Percentiles rank a stretch among this genome's conserved stretches.
Conservation (phyloP, 2,888 invertebrate genomes). For the Hoplodrina ambigua region DNA sequence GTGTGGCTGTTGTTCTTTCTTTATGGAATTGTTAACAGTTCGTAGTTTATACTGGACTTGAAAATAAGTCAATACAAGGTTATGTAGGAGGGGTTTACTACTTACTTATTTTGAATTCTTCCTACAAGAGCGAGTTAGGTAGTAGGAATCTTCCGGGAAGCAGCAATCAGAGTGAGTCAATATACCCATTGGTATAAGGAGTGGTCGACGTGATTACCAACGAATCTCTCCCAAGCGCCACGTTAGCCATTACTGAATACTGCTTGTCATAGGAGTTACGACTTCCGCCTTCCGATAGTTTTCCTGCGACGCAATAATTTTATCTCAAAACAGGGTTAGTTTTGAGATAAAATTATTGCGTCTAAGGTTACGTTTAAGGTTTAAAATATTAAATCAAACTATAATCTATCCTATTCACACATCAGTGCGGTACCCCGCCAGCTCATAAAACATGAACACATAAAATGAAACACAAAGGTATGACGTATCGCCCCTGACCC, state of each 20-base stretch:
- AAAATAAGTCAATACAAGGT: neutral
- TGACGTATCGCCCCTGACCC: conserved; percentile 52
- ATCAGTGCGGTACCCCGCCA: conserved; percentile 6
- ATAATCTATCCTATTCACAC: conserved; percentile 13
- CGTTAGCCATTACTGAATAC: too few species aligned
- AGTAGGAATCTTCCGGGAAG: neutral
- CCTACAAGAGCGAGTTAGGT: too few species aligned
- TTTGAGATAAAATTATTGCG: too few species aligned
- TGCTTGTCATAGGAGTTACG: neutral
- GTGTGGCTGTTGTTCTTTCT: neutral
- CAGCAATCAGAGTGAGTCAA: neutral
- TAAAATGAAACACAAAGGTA: conserved; percentile 46
- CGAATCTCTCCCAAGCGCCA: neutral
- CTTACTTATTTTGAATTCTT: too few species aligned
- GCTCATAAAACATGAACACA: conserved; percentile 36
- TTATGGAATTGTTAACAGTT: neutral
- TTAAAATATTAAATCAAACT: conserved; percentile 18
- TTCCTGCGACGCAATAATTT: neutral
- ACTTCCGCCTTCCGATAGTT: neutral
- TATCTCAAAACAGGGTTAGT: neutral
- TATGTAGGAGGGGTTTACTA: too few species aligned
- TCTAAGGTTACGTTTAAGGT: too few species aligned
- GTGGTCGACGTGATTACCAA: too few species aligned
- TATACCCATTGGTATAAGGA: neutral
- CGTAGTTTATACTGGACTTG: neutral